Evolutionary conservation across 2,113 vertebrate species (phyloP).

Genomic region (human): DNA sequence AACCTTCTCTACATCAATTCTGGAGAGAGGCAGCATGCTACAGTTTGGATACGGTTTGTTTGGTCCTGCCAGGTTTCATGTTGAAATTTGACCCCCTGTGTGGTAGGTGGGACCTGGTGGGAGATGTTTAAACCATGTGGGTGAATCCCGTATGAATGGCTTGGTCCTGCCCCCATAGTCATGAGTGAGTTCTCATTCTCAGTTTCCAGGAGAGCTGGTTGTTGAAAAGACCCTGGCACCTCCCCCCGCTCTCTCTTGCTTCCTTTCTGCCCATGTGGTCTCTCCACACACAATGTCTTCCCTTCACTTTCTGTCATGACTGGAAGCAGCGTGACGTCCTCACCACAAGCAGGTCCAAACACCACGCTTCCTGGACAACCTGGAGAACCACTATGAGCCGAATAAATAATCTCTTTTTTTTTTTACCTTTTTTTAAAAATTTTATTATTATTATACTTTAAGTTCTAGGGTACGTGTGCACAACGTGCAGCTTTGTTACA

Average conservation of each 20-base stretch:
- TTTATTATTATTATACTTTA: too few relatives aligned
- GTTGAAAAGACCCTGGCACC: not conserved
- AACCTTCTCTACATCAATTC: rapidly evolving
- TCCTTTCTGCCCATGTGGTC: not conserved
- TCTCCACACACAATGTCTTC: not conserved
- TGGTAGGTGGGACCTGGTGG: too few relatives aligned
- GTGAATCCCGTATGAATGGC: too few relatives aligned
- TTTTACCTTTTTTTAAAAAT: too few relatives aligned
- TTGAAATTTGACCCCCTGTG: too few relatives aligned
- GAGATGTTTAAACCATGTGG: too few relatives aligned
- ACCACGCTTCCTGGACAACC: not conserved
- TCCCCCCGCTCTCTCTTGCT: not conserved
- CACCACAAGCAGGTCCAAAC: not conserved
- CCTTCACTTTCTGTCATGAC: not conserved
- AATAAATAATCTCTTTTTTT: not conserved
- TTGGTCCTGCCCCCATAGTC: too few relatives aligned
- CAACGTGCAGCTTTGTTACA: too few relatives aligned
- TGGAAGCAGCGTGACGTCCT: not conserved
- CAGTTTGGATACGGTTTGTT: rapidly evolving
- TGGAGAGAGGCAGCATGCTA: not conserved
- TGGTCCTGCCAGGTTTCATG: not conserved
- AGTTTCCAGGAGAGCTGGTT: too few relatives aligned
- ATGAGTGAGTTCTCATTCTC: too few relatives aligned
- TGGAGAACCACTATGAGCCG: not conserved
- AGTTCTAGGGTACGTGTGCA: too few relatives aligned